A percentile compares a stretch with the other conserved stretches of the same genome.
Conservation (phyloP, 2,113 vertebrate species). For the Suncus etruscus region DNA sequence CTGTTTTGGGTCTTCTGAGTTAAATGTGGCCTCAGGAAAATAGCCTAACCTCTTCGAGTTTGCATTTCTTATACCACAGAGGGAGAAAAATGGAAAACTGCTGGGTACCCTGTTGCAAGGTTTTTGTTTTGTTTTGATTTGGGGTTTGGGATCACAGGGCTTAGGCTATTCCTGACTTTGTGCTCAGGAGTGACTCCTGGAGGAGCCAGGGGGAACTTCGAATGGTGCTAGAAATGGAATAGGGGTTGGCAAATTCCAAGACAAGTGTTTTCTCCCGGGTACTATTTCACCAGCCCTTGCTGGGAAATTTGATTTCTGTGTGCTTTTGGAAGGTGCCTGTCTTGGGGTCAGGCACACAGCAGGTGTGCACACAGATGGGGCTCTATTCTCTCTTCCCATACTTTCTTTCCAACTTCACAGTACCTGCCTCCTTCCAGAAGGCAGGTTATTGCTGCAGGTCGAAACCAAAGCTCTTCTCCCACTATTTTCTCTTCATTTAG, state of each 20-base stretch:
- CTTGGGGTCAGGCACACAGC: too few relatives aligned
- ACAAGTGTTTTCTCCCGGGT: background rate
- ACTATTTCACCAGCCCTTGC: background rate
- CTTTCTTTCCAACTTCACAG: background rate
- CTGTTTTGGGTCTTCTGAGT: too few relatives aligned
- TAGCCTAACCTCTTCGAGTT: constrained; percentile 17
- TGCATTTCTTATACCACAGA: background rate
- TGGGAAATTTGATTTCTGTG: too few relatives aligned
- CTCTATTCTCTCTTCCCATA: too few relatives aligned
- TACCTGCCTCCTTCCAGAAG: background rate
- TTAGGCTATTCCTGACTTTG: too few relatives aligned
- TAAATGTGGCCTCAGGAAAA: background rate
- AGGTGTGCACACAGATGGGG: too few relatives aligned
- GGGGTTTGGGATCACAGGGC: too few relatives aligned
- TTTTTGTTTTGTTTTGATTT: background rate
- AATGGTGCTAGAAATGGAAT: too few relatives aligned
- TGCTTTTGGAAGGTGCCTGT: too few relatives aligned
- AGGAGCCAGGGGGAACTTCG: too few relatives aligned
- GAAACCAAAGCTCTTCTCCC: background rate
- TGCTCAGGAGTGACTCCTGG: too few relatives aligned
- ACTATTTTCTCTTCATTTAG: background rate
- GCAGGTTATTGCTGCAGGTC: background rate
- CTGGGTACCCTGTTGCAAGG: background rate
- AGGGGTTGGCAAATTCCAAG: background rate
- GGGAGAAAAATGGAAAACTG: background rate